phyloP scores from a whole-genome alignment of 2,797 vertebrate genomes.

The Sebastolobus alascanus region DNA sequence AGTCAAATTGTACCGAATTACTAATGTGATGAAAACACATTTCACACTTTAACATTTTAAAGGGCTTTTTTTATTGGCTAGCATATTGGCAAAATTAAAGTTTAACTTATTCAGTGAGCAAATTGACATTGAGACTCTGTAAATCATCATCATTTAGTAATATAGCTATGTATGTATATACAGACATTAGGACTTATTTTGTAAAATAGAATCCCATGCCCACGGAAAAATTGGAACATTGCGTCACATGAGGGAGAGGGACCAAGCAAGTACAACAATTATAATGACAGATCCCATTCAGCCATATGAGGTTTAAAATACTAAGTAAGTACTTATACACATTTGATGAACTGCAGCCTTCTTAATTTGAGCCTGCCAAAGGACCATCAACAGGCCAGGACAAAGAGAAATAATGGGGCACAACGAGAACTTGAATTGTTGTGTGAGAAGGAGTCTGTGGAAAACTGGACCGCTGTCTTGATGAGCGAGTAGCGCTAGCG shows the following conservation, averaged over 20 bases:
- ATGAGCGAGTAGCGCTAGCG: neutral
- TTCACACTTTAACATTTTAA: neutral
- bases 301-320: conserved; percentile 19
- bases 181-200: neutral
- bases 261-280: conserved; percentile 7
- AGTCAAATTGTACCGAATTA: neutral
- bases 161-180: neutral
- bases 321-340: neutral
- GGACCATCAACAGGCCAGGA: neutral
- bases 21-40: conserved; percentile 1
- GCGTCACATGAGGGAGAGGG: neutral
- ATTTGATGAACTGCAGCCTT: conserved; percentile 16
- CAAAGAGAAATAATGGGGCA: conserved; percentile 13
- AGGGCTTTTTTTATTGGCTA: neutral
- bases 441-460: conserved; percentile 5
- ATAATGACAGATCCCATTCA: conserved; percentile 5
- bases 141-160: neutral
- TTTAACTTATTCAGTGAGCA: neutral
- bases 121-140: neutral
- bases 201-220: neutral
- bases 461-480: neutral
- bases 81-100: neutral
- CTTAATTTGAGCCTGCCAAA: neutral
- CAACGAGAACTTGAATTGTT: neutral
- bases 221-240: neutral